Evolutionary conservation across 2,113 vertebrate species (phyloP), one percentile per base, ranked within the genome.

Genomic region (Myrmophylax atrothorax): DNA sequence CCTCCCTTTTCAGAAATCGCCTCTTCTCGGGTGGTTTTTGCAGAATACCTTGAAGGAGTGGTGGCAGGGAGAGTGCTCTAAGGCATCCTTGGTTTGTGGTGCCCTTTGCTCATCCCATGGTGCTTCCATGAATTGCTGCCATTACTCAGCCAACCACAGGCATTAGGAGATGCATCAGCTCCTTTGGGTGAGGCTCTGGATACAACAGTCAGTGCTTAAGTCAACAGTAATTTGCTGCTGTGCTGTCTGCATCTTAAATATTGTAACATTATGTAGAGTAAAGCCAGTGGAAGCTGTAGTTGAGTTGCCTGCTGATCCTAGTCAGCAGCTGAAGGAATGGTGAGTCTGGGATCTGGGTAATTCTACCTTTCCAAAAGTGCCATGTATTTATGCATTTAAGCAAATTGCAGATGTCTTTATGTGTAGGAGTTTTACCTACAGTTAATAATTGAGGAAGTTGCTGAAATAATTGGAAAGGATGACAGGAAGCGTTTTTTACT

Each of bases 391-490:
- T 59, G 13, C 46, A 29, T 40, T 55, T 33, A 31, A 68, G 52
- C 12, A 52, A 75, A 60, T 64, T 78, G 52, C 66, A 87, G 80
- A 24, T 89, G 52, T 55, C 20, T 70, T 69, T 56, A 1, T 56
- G 8, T 64, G 29, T 10, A 62, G 62, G 47, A 44, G 50, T 62
- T 94, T 62, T 89, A 89, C 42, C 40, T 46, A 22, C 55, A 84
- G 63, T 13, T 60, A 42, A 3, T 82, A 47, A 72, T 40, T 89
- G 78, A 96, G 90, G 78, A 96, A 93, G 84, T 56, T 42, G 3
- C 78, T 69, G 84, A 52, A 94, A 84, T 89, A 87, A 84, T 84
- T 93, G 84, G 81, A 81, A 91, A 81, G 44, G 81, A 81, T 78
- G 69, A 59, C 69, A 74, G 90, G 89, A 94, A 94, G 75, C 49